Evolutionary conservation across 2,113 vertebrate genomes (phyloP).

Genomic region (Cynoglossus semilaevis): DNA sequence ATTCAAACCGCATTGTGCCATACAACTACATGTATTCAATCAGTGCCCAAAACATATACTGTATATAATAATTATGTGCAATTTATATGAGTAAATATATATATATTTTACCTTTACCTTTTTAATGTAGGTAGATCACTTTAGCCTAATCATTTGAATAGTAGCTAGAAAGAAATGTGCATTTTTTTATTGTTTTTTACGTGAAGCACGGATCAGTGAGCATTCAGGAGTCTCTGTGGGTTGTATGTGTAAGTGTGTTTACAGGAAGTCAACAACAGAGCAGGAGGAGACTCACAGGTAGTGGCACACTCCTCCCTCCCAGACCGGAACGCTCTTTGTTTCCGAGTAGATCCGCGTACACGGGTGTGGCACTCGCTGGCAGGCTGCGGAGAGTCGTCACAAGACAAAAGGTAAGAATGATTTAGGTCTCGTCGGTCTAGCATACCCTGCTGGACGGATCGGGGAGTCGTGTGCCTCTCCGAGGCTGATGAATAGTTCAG

Average conservation of each 20-base stretch:
- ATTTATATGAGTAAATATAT: no score
- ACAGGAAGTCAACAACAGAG: not conserved
- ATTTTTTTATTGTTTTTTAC: no score
- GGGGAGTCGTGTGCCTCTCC: conserved; percentile 36
- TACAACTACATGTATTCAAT: no score
- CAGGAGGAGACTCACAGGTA: conserved; percentile 70
- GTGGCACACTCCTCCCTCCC: conserved; percentile 88
- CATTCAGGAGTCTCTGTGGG: no score
- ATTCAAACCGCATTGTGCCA: no score
- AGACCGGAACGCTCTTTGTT: conserved; percentile 88
- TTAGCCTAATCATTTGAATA: no score
- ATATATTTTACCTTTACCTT: no score
- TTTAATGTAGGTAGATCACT: no score
- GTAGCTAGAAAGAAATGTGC: no score
- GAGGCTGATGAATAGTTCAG: conserved; percentile 57
- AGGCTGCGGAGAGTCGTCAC: conserved; percentile 73
- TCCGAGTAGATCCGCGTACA: conserved; percentile 92
- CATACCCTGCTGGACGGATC: conserved; percentile 36
- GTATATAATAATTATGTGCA: no score
- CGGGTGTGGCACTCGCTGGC: conserved; percentile 84
- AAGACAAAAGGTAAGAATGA: conserved; percentile 14
- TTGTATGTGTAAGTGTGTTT: not conserved
- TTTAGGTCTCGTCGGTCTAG: conserved; percentile 2
- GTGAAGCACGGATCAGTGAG: no score
- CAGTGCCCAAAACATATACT: no score